Evolutionary conservation across 2,113 vertebrate species (phyloP).

Genomic region (Notarius quadriscutis): DNA sequence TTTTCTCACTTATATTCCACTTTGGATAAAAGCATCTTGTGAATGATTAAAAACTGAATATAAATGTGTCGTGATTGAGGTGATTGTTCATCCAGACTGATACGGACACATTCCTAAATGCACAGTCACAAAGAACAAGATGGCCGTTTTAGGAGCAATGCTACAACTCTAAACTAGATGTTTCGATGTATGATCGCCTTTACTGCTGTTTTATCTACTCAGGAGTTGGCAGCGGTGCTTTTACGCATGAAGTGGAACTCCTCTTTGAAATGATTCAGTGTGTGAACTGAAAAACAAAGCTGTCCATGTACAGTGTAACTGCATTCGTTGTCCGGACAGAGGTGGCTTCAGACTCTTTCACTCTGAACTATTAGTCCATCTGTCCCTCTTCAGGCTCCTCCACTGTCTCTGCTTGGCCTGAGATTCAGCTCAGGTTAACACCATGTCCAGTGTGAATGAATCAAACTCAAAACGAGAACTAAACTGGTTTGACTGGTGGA

Average conservation of each 20-base stretch:
- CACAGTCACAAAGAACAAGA: background rate
- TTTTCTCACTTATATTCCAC: background rate
- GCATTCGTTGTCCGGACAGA: background rate
- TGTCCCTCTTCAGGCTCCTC: background rate
- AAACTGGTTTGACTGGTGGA: background rate
- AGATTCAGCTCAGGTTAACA: slow-evolving; percentile 23
- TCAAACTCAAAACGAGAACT: background rate
- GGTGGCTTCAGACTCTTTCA: background rate
- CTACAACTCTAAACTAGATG: background rate
- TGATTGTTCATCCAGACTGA: background rate
- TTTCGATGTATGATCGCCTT: background rate
- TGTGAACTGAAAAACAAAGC: background rate
- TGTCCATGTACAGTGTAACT: slow-evolving; percentile 11
- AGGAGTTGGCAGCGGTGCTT: background rate
- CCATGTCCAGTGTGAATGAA: slow-evolving; percentile 23
- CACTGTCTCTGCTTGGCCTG: background rate
- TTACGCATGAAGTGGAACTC: background rate
- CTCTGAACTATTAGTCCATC: background rate
- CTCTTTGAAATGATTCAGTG: background rate
- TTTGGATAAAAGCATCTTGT: background rate
- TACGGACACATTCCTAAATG: background rate
- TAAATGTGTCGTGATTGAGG: background rate
- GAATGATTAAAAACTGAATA: background rate
- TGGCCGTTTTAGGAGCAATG: background rate
- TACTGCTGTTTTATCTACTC: background rate